Base-by-base conservation (phyloP, 2,797 vertebrate genomes). In the Muscicapa comitata region DNA sequence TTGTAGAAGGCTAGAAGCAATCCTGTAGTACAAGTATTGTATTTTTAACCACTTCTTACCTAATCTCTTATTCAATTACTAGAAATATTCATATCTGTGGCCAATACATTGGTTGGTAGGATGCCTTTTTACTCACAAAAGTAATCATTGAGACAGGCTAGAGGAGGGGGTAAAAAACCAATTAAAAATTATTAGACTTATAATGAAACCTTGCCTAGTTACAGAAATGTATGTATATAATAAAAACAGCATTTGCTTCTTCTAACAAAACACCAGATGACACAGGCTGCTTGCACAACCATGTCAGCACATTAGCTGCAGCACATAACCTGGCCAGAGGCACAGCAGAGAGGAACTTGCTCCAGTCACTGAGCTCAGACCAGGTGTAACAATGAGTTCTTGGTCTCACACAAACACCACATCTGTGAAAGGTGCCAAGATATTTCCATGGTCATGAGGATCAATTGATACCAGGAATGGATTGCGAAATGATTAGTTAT, bases 401-500 rank as follows among this genome's bases (percentile, higher is more conserved):
- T 11, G 45, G 38, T 93, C 82, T 95, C 86, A 83, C 55, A 86
- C 26, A 73, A 88, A 89, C 7, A 13, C 75, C n/a, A 53, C 48
- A 10, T 75, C 90, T 79, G 82, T 61, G 7, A 47, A 84, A 57
- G 63, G 42, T 96, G 93, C 95, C 96, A 95, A 95, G 88, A 23
- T 5, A 86, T 94, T 94, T 94, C 96, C 3, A 1, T 13, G 19
- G 91, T 91, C 96, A 79, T 53, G 65, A 94, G 84, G 77, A 88
- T 78, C 85, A 97, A 51, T 75, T 16, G 29, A 73, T 94, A 94
- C 74, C 67, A 55, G 48, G 75, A 97, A 96, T 12, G 55, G 86
- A 97, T 91, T 96, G 92, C 86, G 77, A 95, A 96, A 95, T 90
- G 8, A 77, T 95, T 80, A 57, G 61, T 74, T 84, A 74, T 38